Evolutionary conservation across 1,140 invertebrate species (phyloP).

Genomic region (Tetramorium simillimum): DNA sequence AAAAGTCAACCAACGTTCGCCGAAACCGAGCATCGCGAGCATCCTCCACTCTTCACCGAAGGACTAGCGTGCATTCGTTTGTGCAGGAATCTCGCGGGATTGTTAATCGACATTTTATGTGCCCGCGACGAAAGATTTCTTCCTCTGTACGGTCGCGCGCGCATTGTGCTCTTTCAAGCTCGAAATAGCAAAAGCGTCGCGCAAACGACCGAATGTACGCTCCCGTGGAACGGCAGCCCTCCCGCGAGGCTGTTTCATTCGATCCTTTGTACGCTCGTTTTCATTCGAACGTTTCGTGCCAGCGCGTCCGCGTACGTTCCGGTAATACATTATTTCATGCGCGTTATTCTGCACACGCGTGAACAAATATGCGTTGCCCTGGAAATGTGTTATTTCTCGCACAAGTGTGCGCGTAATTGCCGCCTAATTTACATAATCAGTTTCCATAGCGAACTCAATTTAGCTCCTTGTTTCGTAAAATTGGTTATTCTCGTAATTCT

Average conservation of each 20-base stretch:
- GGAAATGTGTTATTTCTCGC: background rate
- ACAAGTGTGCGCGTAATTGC: slow-evolving; percentile 15
- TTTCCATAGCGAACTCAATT: background rate
- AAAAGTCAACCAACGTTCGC: slow-evolving; percentile 4
- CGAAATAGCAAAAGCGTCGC: slow-evolving; percentile 9
- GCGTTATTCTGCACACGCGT: background rate
- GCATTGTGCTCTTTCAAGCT: background rate
- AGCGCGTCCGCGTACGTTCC: background rate
- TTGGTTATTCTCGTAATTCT: background rate
- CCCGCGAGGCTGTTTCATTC: background rate
- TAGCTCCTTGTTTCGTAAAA: background rate
- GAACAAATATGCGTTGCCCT: background rate
- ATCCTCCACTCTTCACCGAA: background rate
- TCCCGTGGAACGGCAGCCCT: background rate
- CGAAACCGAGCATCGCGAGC: background rate
- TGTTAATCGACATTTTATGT: slow-evolving; percentile 24
- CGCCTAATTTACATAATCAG: slow-evolving; percentile 20
- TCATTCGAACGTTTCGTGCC: background rate
- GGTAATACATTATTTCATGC: background rate
- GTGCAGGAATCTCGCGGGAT: background rate
- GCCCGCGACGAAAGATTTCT: background rate
- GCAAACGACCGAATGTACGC: slow-evolving; percentile 12
- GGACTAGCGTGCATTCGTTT: background rate
- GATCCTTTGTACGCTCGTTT: slow-evolving; percentile 7
- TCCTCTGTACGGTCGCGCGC: background rate